Evolutionary conservation across 2,113 vertebrate genomes (phyloP).

Genomic region (Prochilodus magdalenae): DNA sequence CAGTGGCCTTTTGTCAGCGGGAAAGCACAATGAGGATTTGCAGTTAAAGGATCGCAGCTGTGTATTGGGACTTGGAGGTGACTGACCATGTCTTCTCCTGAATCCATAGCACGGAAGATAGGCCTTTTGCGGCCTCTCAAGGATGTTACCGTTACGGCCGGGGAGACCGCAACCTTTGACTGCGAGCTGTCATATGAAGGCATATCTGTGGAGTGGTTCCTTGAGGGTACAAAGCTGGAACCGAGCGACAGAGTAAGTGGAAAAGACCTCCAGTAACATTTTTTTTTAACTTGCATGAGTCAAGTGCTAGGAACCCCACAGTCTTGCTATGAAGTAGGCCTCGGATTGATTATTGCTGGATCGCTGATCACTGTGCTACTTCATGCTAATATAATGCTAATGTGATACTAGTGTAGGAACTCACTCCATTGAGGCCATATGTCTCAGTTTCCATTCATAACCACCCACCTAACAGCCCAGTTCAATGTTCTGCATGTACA

Average conservation of each 20-base stretch:
- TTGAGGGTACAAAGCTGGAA: conserved; percentile 90
- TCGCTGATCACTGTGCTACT: neutral
- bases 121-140: conserved; percentile 86
- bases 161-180: conserved; percentile 95
- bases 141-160: conserved; percentile 93
- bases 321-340: neutral
- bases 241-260: conserved; percentile 90
- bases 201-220: conserved; percentile 93
- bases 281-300: neutral
- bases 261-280: neutral
- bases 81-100: conserved; percentile 83
- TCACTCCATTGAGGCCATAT: neutral
- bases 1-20: conserved; percentile 74
- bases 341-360: neutral
- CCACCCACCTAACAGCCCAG: neutral
- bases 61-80: conserved; percentile 71
- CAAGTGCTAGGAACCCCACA: neutral
- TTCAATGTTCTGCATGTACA: conserved; percentile 26
- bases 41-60: conserved; percentile 64
- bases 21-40: conserved; percentile 78
- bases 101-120: conserved; percentile 91
- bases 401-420: neutral
- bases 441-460: neutral
- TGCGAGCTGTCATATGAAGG: conserved; percentile 96
- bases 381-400: conserved; percentile 5